Conservation (phyloP, 2,888 invertebrate genomes). For the Lycophotia porphyrea region DNA sequence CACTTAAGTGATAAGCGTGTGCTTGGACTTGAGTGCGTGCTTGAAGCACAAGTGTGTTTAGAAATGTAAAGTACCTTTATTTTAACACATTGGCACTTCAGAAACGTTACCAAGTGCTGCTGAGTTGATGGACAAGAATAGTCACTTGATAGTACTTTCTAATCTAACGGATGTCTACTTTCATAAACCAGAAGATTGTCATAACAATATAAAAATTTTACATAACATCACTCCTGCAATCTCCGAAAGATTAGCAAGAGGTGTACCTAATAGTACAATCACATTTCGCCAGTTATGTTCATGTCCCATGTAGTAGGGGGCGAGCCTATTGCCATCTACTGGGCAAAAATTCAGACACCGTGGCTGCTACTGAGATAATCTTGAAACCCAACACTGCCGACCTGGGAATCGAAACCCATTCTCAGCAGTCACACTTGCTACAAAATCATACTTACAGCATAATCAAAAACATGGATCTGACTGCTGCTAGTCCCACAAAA, state of each 20-base stretch:
- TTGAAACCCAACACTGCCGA: not conserved
- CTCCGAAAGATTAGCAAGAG: no score
- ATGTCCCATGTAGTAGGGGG: not conserved
- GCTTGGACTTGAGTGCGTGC: not conserved
- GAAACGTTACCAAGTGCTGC: not conserved
- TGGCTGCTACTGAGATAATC: not conserved
- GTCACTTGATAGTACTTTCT: not conserved
- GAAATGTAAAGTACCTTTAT: not conserved
- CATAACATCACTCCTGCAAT: no score
- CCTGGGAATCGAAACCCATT: not conserved
- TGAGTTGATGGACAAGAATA: not conserved
- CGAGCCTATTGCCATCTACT: not conserved
- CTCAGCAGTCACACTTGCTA: not conserved
- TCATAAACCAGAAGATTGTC: not conserved
- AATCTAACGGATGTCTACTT: not conserved
- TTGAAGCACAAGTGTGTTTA: not conserved
- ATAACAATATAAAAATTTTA: no score
- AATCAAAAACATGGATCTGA: slow-evolving; percentile 93
- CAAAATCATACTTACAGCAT: slow-evolving; percentile 90
- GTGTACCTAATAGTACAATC: not conserved
- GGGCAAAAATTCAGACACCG: not conserved
- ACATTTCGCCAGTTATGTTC: not conserved
- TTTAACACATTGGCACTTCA: not conserved
- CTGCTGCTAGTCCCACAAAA: slow-evolving; percentile 94
- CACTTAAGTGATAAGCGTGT: not conserved